Percentiles rank a stretch among this genome's conserved stretches.
These are phyloP conservation scores for Hybos culiciformis DNA, from an alignment of 2,888 invertebrate genomes.

Conservation along the genomic window DNA sequence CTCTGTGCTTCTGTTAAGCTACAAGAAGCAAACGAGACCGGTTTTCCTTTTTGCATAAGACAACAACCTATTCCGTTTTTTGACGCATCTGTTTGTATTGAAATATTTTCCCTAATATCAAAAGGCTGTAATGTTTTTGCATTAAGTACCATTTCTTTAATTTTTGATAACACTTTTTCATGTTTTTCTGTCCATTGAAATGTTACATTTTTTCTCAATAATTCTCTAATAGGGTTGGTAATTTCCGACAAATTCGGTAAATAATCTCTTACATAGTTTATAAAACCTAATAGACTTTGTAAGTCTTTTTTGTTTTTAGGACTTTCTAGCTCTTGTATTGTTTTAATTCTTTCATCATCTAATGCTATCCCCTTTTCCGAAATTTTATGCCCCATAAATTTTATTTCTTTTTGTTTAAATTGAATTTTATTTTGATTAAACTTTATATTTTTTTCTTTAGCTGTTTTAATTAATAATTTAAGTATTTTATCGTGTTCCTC, in stretches of 20 bases:
- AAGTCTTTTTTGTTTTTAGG: constrained; percentile 9
- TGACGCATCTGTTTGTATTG: constrained; percentile 13
- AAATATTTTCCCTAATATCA: constrained; percentile 10
- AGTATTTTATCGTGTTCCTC: constrained; percentile 17
- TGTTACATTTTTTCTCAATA: constrained; percentile 11
- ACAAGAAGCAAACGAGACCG: constrained; percentile 12
- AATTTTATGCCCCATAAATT: constrained; percentile 12
- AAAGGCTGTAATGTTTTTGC: constrained; percentile 7
- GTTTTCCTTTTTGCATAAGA: constrained; percentile 12
- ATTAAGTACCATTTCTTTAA: constrained; percentile 11
- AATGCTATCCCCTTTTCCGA: constrained; percentile 9
- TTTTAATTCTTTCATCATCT: constrained; percentile 9
- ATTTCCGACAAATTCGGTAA: constrained; percentile 12
- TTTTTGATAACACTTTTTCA: constrained; percentile 8
- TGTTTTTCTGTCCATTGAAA: constrained; percentile 12
- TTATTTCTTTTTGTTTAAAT: constrained; percentile 7
- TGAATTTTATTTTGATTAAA: constrained; percentile 19
- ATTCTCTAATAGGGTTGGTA: constrained; percentile 10
- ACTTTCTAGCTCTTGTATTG: constrained; percentile 4
- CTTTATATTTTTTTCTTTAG: constrained; percentile 18
- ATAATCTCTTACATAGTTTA: constrained; percentile 13
- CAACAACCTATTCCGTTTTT: constrained; percentile 13
- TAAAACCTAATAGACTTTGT: constrained; percentile 11
- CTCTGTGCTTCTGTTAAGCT: constrained; percentile 10
- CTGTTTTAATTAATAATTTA: constrained; percentile 17